phyloP scores from a whole-genome alignment of 2,113 vertebrate species.

The Hippopotamus amphibius region DNA sequence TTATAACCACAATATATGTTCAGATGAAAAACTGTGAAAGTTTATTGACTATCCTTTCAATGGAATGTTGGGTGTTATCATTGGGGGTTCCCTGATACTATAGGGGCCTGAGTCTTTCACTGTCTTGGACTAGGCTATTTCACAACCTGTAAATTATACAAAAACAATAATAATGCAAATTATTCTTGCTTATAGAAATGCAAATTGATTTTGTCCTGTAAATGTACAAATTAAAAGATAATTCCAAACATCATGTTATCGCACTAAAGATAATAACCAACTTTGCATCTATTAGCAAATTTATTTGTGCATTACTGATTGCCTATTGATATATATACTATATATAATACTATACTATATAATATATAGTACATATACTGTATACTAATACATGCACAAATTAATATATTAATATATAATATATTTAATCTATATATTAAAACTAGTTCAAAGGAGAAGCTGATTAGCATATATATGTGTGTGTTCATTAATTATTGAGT shows the following conservation, averaged over 20 bases:
- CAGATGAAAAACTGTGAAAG: background rate
- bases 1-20: background rate
- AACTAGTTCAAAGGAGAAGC: no score
- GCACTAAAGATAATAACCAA: background rate
- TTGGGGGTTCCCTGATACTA: background rate
- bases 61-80: no score
- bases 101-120: background rate
- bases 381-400: background rate
- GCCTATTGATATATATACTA: background rate
- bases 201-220: background rate
- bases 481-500: background rate
- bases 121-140: constrained; percentile 8
- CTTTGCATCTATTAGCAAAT: background rate
- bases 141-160: background rate
- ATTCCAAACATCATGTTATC: constrained; percentile 10
- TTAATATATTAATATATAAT: background rate
- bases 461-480: no score
- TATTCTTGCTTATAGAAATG: background rate
- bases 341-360: background rate
- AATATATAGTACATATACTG: background rate
- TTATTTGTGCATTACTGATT: constrained; percentile 12
- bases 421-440: no score
- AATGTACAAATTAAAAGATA: background rate
- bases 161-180: background rate
- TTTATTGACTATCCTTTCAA: background rate